phyloP scores from a whole-genome alignment of 2,888 invertebrate species.

The Ochropacha duplaris region DNA sequence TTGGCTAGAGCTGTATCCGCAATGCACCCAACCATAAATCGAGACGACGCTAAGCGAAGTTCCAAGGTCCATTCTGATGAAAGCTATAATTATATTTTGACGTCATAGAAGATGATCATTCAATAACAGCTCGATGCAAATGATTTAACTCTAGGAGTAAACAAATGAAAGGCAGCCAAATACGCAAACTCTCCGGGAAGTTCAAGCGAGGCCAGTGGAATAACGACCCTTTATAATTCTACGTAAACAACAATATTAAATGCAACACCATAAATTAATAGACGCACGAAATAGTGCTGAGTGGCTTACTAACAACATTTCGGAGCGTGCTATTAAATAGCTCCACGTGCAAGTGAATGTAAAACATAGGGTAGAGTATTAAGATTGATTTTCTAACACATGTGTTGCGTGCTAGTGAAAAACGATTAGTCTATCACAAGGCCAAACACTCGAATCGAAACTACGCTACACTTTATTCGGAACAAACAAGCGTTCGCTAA shows the following conservation, averaged over 20 bases:
- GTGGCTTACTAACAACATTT: neutral
- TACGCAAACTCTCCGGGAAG: conserved; percentile 24
- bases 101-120: conserved; percentile 4
- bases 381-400: neutral
- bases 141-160: conserved; percentile 27
- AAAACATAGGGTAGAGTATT: conserved; percentile 11
- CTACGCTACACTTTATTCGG: conserved; percentile 34
- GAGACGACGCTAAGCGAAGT: neutral
- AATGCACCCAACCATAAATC: conserved; percentile 1
- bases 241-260: conserved; percentile 5
- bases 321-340: neutral
- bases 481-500: conserved; percentile 5
- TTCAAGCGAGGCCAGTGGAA: conserved; percentile 13
- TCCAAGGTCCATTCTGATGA: neutral
- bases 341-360: conserved; percentile 16
- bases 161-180: conserved; percentile 42
- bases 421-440: conserved; percentile 50
- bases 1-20: neutral
- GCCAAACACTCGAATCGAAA: conserved; percentile 48
- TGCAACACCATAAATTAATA: neutral
- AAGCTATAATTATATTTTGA: neutral
- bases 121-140: conserved; percentile 7
- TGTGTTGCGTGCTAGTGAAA: conserved; percentile 17
- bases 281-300: neutral
- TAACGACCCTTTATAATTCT: conserved; percentile 15